Evolutionary conservation across 1,140 invertebrate genomes (phyloP).

Genomic region (Phocides pigmalion): DNA sequence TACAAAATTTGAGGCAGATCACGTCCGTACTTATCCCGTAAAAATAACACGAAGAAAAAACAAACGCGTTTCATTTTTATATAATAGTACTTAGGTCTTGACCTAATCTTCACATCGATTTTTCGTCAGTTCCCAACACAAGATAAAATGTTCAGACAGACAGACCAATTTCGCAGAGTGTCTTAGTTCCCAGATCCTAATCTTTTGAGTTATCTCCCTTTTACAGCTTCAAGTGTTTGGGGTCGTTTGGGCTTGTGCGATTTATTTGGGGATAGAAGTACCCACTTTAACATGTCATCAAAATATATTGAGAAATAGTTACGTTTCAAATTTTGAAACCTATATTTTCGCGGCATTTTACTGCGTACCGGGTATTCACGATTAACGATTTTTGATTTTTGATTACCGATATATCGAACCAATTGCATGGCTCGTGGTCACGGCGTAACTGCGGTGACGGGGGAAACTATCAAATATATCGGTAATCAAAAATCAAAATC

Average conservation of each 20-base stretch:
- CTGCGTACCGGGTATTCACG: too few relatives aligned
- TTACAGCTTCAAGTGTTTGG: conserved; percentile 5
- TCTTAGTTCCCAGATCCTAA: conserved; percentile 27
- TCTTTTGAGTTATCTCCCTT: conserved; percentile 19
- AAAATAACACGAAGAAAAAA: background rate
- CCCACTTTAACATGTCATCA: background rate
- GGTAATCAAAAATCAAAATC: too few relatives aligned
- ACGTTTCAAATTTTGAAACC: too few relatives aligned
- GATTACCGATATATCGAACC: too few relatives aligned
- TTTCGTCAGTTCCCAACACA: conserved; percentile 10
- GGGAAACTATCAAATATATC: too few relatives aligned
- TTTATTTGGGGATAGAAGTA: conserved; percentile 9
- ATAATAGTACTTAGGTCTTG: background rate
- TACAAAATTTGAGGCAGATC: too few relatives aligned
- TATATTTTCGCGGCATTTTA: too few relatives aligned
- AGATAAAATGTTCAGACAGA: conserved; percentile 14
- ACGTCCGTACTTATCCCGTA: too few relatives aligned
- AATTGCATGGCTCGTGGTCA: too few relatives aligned
- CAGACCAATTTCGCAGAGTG: conserved; percentile 17
- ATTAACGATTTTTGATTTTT: too few relatives aligned
- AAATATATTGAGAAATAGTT: background rate
- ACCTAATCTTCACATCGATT: background rate
- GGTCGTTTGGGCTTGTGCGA: conserved; percentile 7
- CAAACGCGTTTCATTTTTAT: background rate
- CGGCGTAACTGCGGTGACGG: too few relatives aligned